phyloP scores from a whole-genome alignment of 2,797 vertebrate genomes.

The Tadarida brasiliensis region DNA sequence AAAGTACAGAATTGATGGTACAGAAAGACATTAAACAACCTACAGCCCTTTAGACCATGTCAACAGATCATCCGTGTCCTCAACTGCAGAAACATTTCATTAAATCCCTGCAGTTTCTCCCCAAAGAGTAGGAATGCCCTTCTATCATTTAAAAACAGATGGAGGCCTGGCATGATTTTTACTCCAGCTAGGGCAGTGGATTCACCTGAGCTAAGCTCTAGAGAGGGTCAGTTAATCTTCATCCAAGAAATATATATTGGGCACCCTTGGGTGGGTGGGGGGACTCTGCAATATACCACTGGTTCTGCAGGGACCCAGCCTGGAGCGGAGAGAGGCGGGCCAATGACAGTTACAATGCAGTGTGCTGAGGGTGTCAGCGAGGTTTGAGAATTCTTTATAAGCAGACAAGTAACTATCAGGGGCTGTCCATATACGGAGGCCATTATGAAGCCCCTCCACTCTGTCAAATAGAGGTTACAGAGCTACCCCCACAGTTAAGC shows the following conservation, averaged over 20 bases:
- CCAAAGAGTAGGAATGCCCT: conserved; percentile 66
- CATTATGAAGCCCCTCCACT: background rate
- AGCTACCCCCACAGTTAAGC: background rate
- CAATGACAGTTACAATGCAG: background rate
- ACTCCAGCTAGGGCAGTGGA: conserved; percentile 39
- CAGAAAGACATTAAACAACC: conserved; percentile 67
- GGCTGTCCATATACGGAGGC: background rate
- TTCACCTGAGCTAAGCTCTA: conserved; percentile 69
- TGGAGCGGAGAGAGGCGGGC: background rate
- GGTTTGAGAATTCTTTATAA: background rate
- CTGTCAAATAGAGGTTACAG: background rate
- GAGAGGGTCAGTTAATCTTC: conserved; percentile 53
- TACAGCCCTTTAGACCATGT: conserved; percentile 69
- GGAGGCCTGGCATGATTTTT: conserved; percentile 62
- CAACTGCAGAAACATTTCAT: conserved; percentile 70
- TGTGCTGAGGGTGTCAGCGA: accelerated
- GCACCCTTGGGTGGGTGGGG: background rate
- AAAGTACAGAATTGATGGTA: conserved; percentile 72
- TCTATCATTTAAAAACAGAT: conserved; percentile 71
- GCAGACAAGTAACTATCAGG: background rate
- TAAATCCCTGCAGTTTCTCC: conserved; percentile 71
- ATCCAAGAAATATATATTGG: conserved; percentile 48
- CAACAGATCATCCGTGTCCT: conserved; percentile 75
- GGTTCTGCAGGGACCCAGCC: background rate
- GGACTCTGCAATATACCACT: background rate